Conservation (phyloP, 2,888 invertebrate species). For the Dryobotodes eremita region DNA sequence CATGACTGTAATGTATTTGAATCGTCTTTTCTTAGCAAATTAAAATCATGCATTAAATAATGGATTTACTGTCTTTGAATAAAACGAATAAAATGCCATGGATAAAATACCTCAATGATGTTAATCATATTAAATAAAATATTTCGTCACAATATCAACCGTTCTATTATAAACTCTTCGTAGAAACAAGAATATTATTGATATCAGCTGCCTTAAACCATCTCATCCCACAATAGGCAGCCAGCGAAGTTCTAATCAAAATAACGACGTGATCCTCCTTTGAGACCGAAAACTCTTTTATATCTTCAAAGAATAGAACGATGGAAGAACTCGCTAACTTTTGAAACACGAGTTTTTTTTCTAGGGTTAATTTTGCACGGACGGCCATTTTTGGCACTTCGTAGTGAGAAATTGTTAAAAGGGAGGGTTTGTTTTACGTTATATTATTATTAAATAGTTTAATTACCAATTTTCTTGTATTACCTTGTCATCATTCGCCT, state of each 20-base stretch:
- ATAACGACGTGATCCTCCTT: slow-evolving; percentile 80
- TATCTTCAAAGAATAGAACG: slow-evolving; percentile 75
- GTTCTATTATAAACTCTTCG: neutral
- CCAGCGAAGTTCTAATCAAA: slow-evolving; percentile 81
- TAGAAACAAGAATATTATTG: slow-evolving; percentile 15
- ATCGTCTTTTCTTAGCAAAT: neutral
- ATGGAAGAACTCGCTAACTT: slow-evolving; percentile 73
- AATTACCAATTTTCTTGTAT: neutral
- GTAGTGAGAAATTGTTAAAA: neutral
- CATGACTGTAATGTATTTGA: neutral
- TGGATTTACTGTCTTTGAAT: neutral
- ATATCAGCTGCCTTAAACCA: neutral
- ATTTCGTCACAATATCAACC: neutral
- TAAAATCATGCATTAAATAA: neutral
- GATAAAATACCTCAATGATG: neutral
- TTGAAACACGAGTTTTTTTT: slow-evolving; percentile 71
- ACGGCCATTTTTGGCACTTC: slow-evolving; percentile 20
- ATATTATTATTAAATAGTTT: neutral
- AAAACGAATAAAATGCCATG: neutral
- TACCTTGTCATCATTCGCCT: neutral
- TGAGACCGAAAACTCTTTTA: slow-evolving; percentile 82
- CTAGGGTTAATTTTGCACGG: slow-evolving; percentile 46
- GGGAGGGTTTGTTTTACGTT: neutral
- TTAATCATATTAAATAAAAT: neutral
- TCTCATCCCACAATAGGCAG: slow-evolving; percentile 51